Evolutionary conservation across 2,113 vertebrate species (phyloP).

Genomic region (Campylorhamphus procurvoides): DNA sequence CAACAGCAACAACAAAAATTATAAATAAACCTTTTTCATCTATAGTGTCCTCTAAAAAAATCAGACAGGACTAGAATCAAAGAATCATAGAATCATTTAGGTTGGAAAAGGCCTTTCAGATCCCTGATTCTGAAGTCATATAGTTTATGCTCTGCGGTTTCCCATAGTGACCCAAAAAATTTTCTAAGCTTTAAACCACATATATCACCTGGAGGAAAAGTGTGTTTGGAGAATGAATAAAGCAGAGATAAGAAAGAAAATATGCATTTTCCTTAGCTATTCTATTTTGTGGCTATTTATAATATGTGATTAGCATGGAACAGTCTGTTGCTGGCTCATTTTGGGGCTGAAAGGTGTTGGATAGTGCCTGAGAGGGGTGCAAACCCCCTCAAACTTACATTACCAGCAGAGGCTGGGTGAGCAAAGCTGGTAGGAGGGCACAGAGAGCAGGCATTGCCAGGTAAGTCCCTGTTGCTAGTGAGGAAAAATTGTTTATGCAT

Average conservation of each 20-base stretch:
- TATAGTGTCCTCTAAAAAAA: neutral
- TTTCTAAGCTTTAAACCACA: neutral
- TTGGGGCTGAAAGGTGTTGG: neutral
- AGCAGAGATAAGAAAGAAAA: neutral
- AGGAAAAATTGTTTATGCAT: neutral
- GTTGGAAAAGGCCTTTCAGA: neutral
- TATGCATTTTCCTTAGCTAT: neutral
- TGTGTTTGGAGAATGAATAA: neutral
- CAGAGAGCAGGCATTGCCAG: neutral
- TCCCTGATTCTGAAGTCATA: neutral
- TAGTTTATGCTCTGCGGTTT: neutral
- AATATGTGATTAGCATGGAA: neutral
- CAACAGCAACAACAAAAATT: neutral
- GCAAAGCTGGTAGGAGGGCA: neutral
- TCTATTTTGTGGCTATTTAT: neutral
- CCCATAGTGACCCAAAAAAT: neutral
- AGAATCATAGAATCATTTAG: neutral
- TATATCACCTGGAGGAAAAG: neutral
- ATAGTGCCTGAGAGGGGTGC: neutral
- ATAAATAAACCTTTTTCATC: neutral
- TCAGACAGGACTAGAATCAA: neutral
- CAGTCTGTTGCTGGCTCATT: neutral
- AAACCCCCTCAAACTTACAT: neutral
- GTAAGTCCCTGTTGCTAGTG: neutral
- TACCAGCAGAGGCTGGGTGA: neutral